phyloP scores from a whole-genome alignment of 2,888 invertebrate species.

The Catocala sponsa region DNA sequence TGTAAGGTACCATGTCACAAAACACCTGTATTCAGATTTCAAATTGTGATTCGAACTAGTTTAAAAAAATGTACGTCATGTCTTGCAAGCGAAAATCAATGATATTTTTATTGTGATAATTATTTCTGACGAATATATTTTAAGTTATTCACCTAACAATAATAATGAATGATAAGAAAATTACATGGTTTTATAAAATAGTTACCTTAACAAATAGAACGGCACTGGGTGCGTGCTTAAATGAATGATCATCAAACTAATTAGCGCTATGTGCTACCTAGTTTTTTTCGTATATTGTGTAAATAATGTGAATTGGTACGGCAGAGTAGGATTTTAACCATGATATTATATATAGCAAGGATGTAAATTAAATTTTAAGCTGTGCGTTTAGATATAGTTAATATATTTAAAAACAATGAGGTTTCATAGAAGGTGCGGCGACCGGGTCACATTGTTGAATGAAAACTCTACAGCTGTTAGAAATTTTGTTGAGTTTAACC shows the following conservation, averaged over 20 bases:
- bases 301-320: conserved; percentile 43
- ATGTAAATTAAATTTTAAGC: conserved; percentile 28
- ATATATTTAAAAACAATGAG: conserved; percentile 74
- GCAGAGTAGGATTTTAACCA: conserved; percentile 36
- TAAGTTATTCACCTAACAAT: conserved; percentile 27
- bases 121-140: conserved; percentile 23
- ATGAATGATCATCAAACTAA: conserved; percentile 36
- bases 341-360: conserved; percentile 42
- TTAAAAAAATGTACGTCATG: conserved; percentile 32
- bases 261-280: conserved; percentile 39
- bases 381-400: conserved; percentile 28
- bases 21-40: background rate
- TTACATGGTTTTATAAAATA: conserved; percentile 26
- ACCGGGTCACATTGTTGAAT: conserved; percentile 94
- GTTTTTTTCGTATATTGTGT: conserved; percentile 39
- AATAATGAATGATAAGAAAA: conserved; percentile 35
- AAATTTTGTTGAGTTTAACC: conserved; percentile 94
- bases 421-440: conserved; percentile 94
- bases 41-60: too few species aligned
- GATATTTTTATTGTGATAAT: conserved; percentile 35
- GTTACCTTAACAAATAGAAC: conserved; percentile 22
- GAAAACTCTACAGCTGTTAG: conserved; percentile 94
- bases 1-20: background rate
- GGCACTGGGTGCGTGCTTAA: conserved; percentile 21
- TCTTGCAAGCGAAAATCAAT: conserved; percentile 44